These are phyloP conservation scores for Etheostoma cragini DNA, from an alignment of 2,113 vertebrate genomes.

Conservation along the genomic window DNA sequence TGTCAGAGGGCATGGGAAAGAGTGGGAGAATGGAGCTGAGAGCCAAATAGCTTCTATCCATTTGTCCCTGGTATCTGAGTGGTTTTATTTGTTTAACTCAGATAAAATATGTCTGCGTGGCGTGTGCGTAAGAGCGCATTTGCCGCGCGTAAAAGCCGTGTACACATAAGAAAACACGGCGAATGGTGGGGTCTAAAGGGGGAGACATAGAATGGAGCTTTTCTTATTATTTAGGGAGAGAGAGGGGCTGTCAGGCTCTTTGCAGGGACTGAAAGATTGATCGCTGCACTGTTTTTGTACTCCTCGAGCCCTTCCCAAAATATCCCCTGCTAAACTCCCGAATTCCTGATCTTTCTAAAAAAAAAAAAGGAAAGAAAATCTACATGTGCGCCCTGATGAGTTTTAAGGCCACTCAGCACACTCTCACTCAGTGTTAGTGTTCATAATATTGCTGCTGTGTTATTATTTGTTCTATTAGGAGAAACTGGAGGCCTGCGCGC, in stretches of 20 bases:
- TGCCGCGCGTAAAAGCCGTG: not conserved
- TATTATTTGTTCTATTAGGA: slow-evolving; percentile 29
- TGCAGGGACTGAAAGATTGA: slow-evolving; percentile 93
- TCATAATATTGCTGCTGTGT: not conserved
- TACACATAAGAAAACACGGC: not conserved
- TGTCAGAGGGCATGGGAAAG: slow-evolving; percentile 29
- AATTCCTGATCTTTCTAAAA: slow-evolving; percentile 49
- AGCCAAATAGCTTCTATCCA: not conserved
- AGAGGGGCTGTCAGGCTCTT: slow-evolving; percentile 89
- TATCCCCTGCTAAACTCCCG: slow-evolving; percentile 65
- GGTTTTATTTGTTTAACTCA: not conserved
- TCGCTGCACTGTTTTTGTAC: slow-evolving; percentile 80
- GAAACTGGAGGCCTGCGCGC: slow-evolving; percentile 19
- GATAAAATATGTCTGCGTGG: not conserved
- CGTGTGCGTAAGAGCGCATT: not conserved
- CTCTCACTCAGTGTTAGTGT: slow-evolving; percentile 15
- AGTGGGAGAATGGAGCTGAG: not conserved
- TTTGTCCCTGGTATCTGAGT: not conserved
- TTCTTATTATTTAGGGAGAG: slow-evolving; percentile 80
- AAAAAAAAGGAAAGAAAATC: slow-evolving; percentile 15
- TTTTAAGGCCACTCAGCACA: slow-evolving; percentile 21
- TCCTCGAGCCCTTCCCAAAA: slow-evolving; percentile 76
- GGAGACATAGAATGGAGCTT: slow-evolving; percentile 42
- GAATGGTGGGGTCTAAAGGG: not conserved
- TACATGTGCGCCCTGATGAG: slow-evolving; percentile 49